Base-by-base conservation (phyloP, 2,888 invertebrate species). In the Meloe dianella region DNA sequence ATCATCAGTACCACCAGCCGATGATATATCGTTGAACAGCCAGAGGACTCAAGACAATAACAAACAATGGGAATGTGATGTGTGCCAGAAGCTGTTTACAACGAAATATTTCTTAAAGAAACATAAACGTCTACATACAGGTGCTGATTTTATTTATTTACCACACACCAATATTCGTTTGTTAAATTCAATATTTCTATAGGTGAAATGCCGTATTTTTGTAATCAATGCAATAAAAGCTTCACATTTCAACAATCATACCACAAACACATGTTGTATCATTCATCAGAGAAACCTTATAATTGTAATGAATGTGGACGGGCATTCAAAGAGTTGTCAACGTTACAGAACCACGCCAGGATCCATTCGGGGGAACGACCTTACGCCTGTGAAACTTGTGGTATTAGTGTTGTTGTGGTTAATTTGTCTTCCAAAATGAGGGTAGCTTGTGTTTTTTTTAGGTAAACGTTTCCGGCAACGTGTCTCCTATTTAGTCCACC, bases 161-260 rank as follows among this genome's bases (percentile, higher is more conserved):
- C n/a, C n/a, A n/a, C n/a, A n/a, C n/a, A n/a, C n/a, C n/a, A n/a
- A n/a, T n/a, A n/a, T n/a, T n/a, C n/a, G n/a, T n/a, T n/a, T n/a
- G n/a, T n/a, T n/a, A n/a, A n/a, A n/a, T n/a, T 60, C 58, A 29
- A 27, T 73, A 65, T 64, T 68, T 27, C 85, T 86, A 77, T 86
- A 89, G 94, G 95, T 66, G 95, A 95, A 86, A 94, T 93, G 87
- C 95, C 95, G 0, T 95, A 95, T 79, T 90, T 90, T 24, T 95
- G 95, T 79, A 86, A 87, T 59, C 90, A 92, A 74, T 95, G 95
- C 80, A 91, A 91, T 72, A 93, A 94, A 81, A 92, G 91, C 12
- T 95, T 95, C 83, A 94, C 94, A 60, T 95, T 95, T 84, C 95
- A 95, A 84, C 95, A 95, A 78, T 94, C 94, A 0, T 94, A 93